Evolutionary conservation across 2,113 vertebrate genomes (phyloP).

Genomic region (Corynorhinus townsendii): DNA sequence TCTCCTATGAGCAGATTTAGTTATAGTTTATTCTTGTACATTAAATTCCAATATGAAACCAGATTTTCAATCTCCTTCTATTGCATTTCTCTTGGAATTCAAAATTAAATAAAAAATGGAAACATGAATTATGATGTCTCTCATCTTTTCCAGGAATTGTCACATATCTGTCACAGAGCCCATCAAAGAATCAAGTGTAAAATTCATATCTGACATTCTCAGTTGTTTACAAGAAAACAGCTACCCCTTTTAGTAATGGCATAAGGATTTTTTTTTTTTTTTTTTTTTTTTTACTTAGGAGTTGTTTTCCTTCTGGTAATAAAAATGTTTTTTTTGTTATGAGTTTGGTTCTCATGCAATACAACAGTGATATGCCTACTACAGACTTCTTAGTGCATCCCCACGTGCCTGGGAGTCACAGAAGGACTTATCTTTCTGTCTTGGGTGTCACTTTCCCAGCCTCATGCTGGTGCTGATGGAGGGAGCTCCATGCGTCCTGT

Average conservation of each 20-base stretch:
- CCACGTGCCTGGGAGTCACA: too few relatives aligned
- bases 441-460: background rate
- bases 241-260: background rate
- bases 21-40: background rate
- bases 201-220: background rate
- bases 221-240: background rate
- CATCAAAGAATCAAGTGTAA: background rate
- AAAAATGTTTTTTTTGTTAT: background rate
- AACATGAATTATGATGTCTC: background rate
- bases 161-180: background rate
- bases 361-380: background rate
- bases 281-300: background rate
- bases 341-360: background rate
- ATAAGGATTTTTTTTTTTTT: too few relatives aligned
- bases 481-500: accelerated
- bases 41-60: background rate
- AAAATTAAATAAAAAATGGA: background rate
- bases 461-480: background rate
- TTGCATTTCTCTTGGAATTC: background rate
- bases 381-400: background rate
- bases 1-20: background rate
- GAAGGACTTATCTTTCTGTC: background rate
- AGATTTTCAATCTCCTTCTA: background rate
- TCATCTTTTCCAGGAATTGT: background rate
- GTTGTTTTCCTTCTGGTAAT: background rate